These are phyloP conservation scores for Lasiommata megera DNA, from an alignment of 2,888 invertebrate genomes.

Conservation along the genomic window DNA sequence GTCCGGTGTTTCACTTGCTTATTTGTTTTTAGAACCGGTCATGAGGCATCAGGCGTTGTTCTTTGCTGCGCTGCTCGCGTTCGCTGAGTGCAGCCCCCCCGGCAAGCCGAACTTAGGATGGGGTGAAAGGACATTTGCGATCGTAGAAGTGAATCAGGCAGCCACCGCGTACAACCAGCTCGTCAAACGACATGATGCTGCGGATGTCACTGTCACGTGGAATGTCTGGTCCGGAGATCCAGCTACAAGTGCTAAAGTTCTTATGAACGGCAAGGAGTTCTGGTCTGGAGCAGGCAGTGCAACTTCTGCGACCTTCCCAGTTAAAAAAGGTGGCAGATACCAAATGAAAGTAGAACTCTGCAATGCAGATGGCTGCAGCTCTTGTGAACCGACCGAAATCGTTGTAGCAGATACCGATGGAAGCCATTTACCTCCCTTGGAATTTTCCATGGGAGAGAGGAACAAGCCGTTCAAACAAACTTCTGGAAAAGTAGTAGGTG, in stretches of 20 bases:
- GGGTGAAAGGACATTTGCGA: conserved; percentile 73
- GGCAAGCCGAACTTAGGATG: conserved; percentile 71
- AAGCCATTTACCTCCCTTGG: conserved; percentile 71
- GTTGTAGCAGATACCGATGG: conserved; percentile 74
- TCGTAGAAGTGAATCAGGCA: conserved; percentile 74
- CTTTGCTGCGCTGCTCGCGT: conserved; percentile 48
- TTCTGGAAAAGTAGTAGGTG: conserved; percentile 72
- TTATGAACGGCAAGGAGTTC: conserved; percentile 61
- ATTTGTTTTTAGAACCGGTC: conserved; percentile 66
- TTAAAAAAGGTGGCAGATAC: conserved; percentile 71
- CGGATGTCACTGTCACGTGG: conserved; percentile 73
- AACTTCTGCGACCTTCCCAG: conserved; percentile 63
- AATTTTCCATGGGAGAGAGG: conserved; percentile 62
- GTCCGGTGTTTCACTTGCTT: conserved; percentile 43
- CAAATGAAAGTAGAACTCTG: conserved; percentile 70
- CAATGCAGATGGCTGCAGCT: conserved; percentile 67
- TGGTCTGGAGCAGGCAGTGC: conserved; percentile 64
- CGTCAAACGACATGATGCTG: conserved; percentile 62
- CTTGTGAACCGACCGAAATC: conserved; percentile 66
- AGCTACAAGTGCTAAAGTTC: conserved; percentile 59
- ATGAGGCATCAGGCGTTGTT: conserved; percentile 57
- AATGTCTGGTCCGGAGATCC: conserved; percentile 74
- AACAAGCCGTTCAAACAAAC: conserved; percentile 75
- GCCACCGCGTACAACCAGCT: conserved; percentile 76
- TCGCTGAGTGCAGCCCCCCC: conserved; percentile 59